Conservation (phyloP, 2,113 vertebrate genomes). For the Corydoras sp. region DNA sequence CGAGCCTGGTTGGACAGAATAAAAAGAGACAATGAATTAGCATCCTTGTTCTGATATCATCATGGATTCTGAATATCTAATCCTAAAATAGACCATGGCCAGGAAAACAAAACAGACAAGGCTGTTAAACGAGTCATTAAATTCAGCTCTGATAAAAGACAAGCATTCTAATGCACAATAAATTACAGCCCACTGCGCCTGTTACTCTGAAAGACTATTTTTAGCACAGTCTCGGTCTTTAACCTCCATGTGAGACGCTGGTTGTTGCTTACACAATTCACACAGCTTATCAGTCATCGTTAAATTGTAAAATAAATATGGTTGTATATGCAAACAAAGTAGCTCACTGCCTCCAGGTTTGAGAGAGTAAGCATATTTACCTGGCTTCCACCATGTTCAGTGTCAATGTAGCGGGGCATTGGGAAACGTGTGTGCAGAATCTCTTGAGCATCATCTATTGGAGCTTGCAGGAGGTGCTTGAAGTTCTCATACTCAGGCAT, state of each 20-base stretch:
- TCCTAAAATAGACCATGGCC: background rate
- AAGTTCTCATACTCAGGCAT: slow-evolving; percentile 95
- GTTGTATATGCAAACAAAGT: too few relatives aligned
- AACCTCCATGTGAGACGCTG: background rate
- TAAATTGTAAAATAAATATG: background rate
- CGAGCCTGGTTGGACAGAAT: slow-evolving; percentile 73
- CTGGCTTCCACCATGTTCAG: slow-evolving; percentile 95
- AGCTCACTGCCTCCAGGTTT: too few relatives aligned
- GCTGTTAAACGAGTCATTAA: slow-evolving; percentile 11
- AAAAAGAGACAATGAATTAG: background rate
- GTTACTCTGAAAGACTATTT: background rate
- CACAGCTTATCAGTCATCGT: background rate
- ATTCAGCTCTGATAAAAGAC: background rate
- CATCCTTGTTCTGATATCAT: too few relatives aligned
- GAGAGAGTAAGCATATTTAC: slow-evolving; percentile 51
- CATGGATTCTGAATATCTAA: background rate
- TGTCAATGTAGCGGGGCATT: slow-evolving; percentile 95
- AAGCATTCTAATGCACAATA: slow-evolving; percentile 14
- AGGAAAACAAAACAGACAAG: slow-evolving; percentile 7
- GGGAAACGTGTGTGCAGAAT: slow-evolving; percentile 92
- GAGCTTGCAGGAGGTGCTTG: slow-evolving; percentile 87
- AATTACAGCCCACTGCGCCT: slow-evolving; percentile 7
- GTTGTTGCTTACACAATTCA: background rate
- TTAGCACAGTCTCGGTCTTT: background rate
- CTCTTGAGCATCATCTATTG: slow-evolving; percentile 90